Evolutionary conservation across 2,113 vertebrate species (phyloP).

Genomic region (Hypocryptadius cinnamomeus): DNA sequence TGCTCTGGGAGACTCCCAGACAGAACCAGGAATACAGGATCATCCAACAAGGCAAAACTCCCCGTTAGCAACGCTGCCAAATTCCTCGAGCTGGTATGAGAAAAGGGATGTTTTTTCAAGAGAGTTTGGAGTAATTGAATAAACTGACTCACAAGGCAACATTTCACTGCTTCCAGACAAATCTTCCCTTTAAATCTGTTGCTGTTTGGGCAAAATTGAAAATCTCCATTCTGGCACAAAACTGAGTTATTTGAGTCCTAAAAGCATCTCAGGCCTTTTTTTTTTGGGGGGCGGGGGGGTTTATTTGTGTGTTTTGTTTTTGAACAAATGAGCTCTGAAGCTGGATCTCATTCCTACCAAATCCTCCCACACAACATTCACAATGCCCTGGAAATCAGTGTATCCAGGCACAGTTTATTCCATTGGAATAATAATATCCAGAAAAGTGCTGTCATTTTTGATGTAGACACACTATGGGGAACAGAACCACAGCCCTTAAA

Average conservation of each 20-base stretch:
- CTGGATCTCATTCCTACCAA: not conserved
- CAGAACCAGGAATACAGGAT: not conserved
- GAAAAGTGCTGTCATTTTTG: not conserved
- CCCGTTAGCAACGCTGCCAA: fast-evolving
- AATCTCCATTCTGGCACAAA: not conserved
- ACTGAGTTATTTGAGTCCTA: fast-evolving
- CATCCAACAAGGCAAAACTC: not conserved
- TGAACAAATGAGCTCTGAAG: not conserved
- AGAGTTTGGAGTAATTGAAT: not conserved
- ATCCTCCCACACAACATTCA: not conserved
- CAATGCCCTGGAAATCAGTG: fast-evolving
- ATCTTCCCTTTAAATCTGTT: not conserved
- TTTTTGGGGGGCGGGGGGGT: fast-evolving
- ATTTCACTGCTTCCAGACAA: not conserved
- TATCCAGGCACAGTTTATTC: not conserved
- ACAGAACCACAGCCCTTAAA: not conserved
- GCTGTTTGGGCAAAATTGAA: not conserved
- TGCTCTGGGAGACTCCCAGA: not conserved
- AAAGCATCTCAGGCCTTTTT: not conserved
- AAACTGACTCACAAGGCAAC: not conserved
- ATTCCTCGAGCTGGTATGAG: fast-evolving
- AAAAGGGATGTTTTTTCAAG: not conserved
- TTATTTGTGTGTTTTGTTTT: not conserved
- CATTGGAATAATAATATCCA: not conserved
- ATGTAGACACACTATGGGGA: not conserved